Conservation (phyloP, 2,797 vertebrate genomes). For the Centroberyx gerrardi region DNA sequence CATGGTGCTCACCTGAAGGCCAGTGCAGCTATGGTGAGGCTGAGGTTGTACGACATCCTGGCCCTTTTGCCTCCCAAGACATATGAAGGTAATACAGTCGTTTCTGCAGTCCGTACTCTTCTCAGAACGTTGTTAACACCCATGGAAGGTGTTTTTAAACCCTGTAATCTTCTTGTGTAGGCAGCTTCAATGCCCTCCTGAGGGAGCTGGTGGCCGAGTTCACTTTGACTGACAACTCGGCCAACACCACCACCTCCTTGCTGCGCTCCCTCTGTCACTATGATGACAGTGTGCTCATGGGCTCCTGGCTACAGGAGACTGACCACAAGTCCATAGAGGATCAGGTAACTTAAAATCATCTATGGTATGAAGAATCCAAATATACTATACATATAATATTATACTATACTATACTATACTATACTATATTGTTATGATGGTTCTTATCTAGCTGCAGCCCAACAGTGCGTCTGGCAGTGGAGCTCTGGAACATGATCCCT, state of each 20-base stretch:
- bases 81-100: slow-evolving; percentile 93
- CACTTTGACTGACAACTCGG: slow-evolving; percentile 98
- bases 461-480: slow-evolving; percentile 99
- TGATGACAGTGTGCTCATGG: slow-evolving; percentile 98
- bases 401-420: neutral
- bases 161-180: slow-evolving; percentile 76
- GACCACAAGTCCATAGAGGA: slow-evolving; percentile 99
- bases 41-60: slow-evolving; percentile 97
- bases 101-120: neutral
- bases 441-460: slow-evolving; percentile 91
- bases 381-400: neutral
- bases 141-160: slow-evolving; percentile 19
- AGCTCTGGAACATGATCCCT: slow-evolving; percentile 97
- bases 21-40: slow-evolving; percentile 99
- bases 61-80: slow-evolving; percentile 98
- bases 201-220: slow-evolving; percentile 98
- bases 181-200: slow-evolving; percentile 95
- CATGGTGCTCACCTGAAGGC: slow-evolving; percentile 98
- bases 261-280: slow-evolving; percentile 98
- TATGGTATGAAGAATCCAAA: neutral
- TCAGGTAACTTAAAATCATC: slow-evolving; percentile 86
- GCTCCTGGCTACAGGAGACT: slow-evolving; percentile 98
- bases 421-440: slow-evolving; percentile 7
- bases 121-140: neutral
- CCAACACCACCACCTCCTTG: slow-evolving; percentile 98